Evolutionary conservation across 1,140 invertebrate species (phyloP).

Genomic region (Lutraria rhynchaena): DNA sequence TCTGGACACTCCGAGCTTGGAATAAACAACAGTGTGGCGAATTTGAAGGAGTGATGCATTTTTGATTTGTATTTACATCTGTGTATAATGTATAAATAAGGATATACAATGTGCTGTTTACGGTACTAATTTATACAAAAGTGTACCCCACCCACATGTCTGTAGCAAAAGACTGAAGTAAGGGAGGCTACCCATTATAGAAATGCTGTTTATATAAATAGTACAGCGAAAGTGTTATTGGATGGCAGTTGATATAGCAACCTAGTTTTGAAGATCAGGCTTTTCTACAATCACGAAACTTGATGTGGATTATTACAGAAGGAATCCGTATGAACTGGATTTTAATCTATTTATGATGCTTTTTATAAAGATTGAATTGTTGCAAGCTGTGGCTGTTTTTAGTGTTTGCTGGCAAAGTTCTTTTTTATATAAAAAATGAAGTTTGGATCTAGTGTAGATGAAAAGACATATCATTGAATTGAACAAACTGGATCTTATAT

Average conservation of each 20-base stretch:
- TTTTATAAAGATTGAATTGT: too few relatives aligned
- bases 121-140: conserved; percentile 15
- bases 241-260: conserved; percentile 15
- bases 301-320: too few relatives aligned
- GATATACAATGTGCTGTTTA: conserved; percentile 33
- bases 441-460: neutral
- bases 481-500: conserved; percentile 21
- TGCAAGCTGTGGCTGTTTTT: too few relatives aligned
- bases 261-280: conserved; percentile 15
- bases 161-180: neutral
- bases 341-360: too few relatives aligned
- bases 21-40: conserved; percentile 37
- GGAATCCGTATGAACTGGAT: too few relatives aligned
- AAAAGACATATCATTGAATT: conserved; percentile 26
- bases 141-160: conserved; percentile 30
- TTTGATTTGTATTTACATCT: conserved; percentile 57
- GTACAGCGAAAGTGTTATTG: conserved; percentile 19
- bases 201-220: conserved; percentile 13
- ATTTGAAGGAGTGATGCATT: conserved; percentile 52
- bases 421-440: conserved; percentile 23
- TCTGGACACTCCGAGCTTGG: conserved; percentile 23
- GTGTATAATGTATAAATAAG: conserved; percentile 54
- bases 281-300: conserved; percentile 36
- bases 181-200: conserved; percentile 38
- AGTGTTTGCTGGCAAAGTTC: too few relatives aligned